These are phyloP conservation scores for Apamea anceps DNA, from an alignment of 2,888 invertebrate species.

Conservation along the genomic window DNA sequence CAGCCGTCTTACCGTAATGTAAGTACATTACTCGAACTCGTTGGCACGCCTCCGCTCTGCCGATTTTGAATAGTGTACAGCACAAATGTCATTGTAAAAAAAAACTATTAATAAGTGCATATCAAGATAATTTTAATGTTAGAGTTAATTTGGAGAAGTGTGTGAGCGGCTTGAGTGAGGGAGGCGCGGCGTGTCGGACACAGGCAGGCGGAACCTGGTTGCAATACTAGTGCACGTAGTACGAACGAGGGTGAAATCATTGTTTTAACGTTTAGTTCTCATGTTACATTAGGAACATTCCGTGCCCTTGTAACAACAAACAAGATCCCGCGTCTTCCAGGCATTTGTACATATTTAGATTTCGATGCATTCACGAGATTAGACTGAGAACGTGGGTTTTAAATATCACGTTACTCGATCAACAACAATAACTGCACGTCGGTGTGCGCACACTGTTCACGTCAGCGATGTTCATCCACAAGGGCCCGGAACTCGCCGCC, in stretches of 20 bases:
- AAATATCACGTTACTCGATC: slow-evolving; percentile 53
- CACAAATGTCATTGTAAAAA: slow-evolving; percentile 88
- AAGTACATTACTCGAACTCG: slow-evolving; percentile 71
- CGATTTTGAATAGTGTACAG: slow-evolving; percentile 84
- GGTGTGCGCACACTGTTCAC: slow-evolving; percentile 23
- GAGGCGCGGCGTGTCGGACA: slow-evolving; percentile 66
- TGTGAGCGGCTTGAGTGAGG: slow-evolving; percentile 73
- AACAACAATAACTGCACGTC: slow-evolving; percentile 55
- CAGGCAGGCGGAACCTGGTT: slow-evolving; percentile 67
- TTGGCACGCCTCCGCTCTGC: slow-evolving; percentile 70
- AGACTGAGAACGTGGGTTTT: slow-evolving; percentile 56
- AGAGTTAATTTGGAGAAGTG: slow-evolving; percentile 83
- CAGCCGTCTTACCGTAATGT: slow-evolving; percentile 71
- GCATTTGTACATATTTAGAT: slow-evolving; percentile 57
- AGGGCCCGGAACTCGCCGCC: slow-evolving; percentile 56
- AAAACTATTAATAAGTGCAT: slow-evolving; percentile 88
- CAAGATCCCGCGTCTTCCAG: slow-evolving; percentile 61
- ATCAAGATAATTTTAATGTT: slow-evolving; percentile 88
- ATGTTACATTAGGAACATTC: slow-evolving; percentile 45
- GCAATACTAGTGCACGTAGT: slow-evolving; percentile 54
- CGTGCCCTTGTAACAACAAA: slow-evolving; percentile 59
- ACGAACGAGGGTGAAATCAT: slow-evolving; percentile 39
- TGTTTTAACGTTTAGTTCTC: slow-evolving; percentile 46
- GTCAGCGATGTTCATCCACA: slow-evolving; percentile 28
- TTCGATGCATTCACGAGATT: slow-evolving; percentile 59